These are phyloP conservation scores for Clivina fossor DNA, from an alignment of 2,888 invertebrate species.

Conservation along the genomic window DNA sequence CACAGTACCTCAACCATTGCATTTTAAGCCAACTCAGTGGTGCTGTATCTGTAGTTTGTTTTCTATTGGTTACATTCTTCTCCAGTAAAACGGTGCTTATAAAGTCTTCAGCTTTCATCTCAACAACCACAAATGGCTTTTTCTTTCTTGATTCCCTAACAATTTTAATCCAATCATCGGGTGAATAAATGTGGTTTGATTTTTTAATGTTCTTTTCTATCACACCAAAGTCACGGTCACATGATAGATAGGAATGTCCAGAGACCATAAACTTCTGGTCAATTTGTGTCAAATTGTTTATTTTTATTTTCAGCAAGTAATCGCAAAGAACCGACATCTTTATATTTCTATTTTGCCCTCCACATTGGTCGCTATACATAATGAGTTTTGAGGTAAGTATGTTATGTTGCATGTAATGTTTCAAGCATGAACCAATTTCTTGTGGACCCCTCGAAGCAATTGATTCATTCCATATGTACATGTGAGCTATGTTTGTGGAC, in stretches of 20 bases:
- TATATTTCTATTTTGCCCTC: constrained; percentile 37
- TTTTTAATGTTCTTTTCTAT: constrained; percentile 29
- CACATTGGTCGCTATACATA: constrained; percentile 20
- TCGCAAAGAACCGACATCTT: constrained; percentile 34
- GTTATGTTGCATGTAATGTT: constrained; percentile 32
- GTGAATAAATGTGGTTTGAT: background rate
- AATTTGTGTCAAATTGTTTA: constrained; percentile 37
- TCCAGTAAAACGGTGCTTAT: too few relatives aligned
- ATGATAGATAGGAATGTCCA: constrained; percentile 40
- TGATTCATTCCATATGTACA: constrained; percentile 37
- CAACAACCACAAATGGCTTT: too few relatives aligned
- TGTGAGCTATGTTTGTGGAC: constrained; percentile 29
- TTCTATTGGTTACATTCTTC: too few relatives aligned
- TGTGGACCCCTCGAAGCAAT: constrained; percentile 36
- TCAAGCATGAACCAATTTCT: constrained; percentile 41
- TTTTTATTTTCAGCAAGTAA: constrained; percentile 34
- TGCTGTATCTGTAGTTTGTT: too few relatives aligned
- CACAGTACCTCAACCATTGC: too few relatives aligned
- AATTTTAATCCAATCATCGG: constrained; percentile 11
- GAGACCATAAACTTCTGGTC: constrained; percentile 42
- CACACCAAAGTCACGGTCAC: constrained; percentile 32
- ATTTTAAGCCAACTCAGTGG: too few relatives aligned
- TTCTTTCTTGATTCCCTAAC: too few relatives aligned
- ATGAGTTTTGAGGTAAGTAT: constrained; percentile 19
- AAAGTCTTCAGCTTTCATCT: too few relatives aligned